A percentile compares a stretch with the other conserved stretches of the same genome.
Conservation (phyloP, 1,140 invertebrate genomes). For the Drosophila pseudoananassae region DNA sequence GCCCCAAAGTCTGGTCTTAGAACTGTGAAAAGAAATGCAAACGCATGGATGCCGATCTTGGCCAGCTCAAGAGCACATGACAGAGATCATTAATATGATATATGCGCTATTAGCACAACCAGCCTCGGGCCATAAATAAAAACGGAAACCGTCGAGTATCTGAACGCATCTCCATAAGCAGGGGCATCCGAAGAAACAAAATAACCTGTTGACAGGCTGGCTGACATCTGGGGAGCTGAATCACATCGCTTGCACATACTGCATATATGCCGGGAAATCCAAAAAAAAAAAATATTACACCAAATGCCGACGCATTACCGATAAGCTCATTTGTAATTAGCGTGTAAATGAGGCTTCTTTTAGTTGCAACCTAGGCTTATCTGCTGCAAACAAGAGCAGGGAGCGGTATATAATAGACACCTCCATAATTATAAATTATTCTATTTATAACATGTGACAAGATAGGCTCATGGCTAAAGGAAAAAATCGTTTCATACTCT, state of each 20-base stretch:
- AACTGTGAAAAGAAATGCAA: slow-evolving; percentile 44
- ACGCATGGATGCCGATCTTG: slow-evolving; percentile 42
- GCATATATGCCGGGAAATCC: slow-evolving; percentile 1
- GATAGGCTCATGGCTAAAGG: neutral
- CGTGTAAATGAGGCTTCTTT: slow-evolving; percentile 43
- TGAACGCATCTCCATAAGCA: slow-evolving; percentile 15
- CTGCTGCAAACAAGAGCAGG: neutral
- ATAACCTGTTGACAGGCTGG: slow-evolving; percentile 60
- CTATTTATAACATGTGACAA: slow-evolving; percentile 10
- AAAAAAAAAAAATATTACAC: neutral
- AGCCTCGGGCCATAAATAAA: slow-evolving; percentile 76
- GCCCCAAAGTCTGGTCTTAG: slow-evolving; percentile 22
- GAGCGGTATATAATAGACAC: neutral
- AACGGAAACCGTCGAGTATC: slow-evolving; percentile 48
- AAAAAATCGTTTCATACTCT: no score
- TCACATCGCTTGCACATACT: slow-evolving; percentile 2
- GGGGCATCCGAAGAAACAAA: slow-evolving; percentile 29
- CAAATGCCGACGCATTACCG: neutral
- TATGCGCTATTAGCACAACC: slow-evolving; percentile 80
- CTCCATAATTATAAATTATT: neutral
- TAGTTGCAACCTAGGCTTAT: slow-evolving; percentile 1
- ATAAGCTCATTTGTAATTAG: slow-evolving; percentile 49
- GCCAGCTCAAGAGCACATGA: slow-evolving; percentile 67
- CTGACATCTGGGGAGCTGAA: slow-evolving; percentile 28
- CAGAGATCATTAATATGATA: slow-evolving; percentile 83